phyloP scores from a whole-genome alignment of 2,888 invertebrate genomes.

The Byasa hedistus region DNA sequence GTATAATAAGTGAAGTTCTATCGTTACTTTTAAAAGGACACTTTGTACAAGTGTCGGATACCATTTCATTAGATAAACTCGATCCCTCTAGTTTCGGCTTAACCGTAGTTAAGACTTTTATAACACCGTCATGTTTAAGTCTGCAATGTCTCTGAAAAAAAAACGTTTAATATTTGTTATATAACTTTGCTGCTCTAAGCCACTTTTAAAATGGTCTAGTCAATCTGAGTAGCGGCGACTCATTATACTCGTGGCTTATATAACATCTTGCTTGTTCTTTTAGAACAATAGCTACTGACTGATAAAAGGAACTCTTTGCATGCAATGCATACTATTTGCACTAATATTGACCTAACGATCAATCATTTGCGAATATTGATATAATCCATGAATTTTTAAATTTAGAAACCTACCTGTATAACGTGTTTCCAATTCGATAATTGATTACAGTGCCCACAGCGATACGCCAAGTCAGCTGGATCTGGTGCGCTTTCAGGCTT shows the following conservation, averaged over 20 bases:
- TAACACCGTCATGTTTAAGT: constrained; percentile 87
- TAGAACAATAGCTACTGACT: too few relatives aligned
- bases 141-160: constrained; percentile 87
- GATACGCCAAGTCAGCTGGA: constrained; percentile 76
- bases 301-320: too few relatives aligned
- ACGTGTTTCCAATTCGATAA: constrained; percentile 92
- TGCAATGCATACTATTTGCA: too few relatives aligned
- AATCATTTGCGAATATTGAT: neutral
- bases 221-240: too few relatives aligned
- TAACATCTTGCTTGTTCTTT: too few relatives aligned
- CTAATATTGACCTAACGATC: too few relatives aligned
- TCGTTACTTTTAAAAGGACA: constrained; percentile 86
- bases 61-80: constrained; percentile 52
- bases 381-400: neutral
- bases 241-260: too few relatives aligned
- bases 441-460: constrained; percentile 90
- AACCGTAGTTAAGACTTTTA: constrained; percentile 82
- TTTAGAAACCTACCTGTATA: constrained; percentile 81
- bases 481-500: constrained; percentile 64
- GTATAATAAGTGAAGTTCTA: constrained; percentile 80
- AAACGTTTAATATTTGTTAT: constrained; percentile 7
- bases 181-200: neutral
- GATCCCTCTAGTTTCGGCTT: constrained; percentile 69
- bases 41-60: constrained; percentile 79
- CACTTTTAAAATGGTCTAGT: neutral